These are phyloP conservation scores for Momotus momota DNA, from an alignment of 2,797 vertebrate genomes.

Conservation along the genomic window DNA sequence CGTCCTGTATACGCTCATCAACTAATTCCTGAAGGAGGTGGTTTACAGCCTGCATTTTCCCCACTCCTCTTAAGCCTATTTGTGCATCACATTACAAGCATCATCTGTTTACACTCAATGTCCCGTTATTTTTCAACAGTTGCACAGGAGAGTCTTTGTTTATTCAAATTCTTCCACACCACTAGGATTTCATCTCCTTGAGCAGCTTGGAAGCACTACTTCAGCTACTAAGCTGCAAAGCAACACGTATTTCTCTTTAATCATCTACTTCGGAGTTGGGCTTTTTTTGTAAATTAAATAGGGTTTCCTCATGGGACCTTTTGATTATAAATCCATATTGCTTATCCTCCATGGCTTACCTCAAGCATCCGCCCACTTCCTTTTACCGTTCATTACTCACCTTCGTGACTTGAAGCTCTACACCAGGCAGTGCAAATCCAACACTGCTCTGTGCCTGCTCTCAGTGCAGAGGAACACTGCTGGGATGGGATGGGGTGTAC, in stretches of 20 bases:
- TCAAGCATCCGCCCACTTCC: background rate
- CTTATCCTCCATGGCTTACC: background rate
- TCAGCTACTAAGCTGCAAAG: conserved; percentile 34
- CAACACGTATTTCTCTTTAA: background rate
- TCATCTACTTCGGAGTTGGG: background rate
- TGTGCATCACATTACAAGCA: conserved; percentile 1
- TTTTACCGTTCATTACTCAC: background rate
- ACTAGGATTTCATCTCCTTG: conserved; percentile 35
- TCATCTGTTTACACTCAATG: conserved; percentile 34
- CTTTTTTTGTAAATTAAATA: background rate
- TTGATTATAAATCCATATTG: accelerated
- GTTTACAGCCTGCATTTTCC: background rate
- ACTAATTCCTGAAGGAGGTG: background rate
- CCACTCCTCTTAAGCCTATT: conserved; percentile 46
- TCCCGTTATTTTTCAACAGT: conserved; percentile 49
- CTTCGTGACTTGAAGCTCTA: background rate
- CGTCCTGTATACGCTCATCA: background rate
- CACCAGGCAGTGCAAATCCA: background rate
- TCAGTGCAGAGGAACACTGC: background rate
- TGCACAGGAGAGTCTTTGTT: conserved; percentile 60
- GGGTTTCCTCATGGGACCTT: background rate
- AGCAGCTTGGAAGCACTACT: conserved; percentile 51
- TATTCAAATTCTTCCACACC: conserved; percentile 28
- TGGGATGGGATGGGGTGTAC: background rate
- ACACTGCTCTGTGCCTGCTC: background rate